Conservation (phyloP, 2,888 invertebrate species). For the Stratiomys singularior region DNA sequence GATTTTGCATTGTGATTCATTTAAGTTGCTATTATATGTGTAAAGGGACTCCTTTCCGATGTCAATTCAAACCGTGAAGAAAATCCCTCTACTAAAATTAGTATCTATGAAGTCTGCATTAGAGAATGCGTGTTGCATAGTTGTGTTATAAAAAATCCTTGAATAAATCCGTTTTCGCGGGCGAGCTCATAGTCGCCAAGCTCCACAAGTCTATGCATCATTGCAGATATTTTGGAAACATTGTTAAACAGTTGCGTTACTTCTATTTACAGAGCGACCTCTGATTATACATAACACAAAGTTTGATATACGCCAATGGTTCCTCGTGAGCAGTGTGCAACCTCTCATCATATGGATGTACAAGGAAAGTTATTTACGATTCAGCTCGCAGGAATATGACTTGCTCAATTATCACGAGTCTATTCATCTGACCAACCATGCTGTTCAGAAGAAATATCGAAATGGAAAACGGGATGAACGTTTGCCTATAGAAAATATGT, state of each 20-base stretch:
- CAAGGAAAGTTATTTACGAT: constrained; percentile 90
- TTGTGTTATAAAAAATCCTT: too few species aligned
- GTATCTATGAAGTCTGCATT: too few species aligned
- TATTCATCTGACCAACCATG: constrained; percentile 92
- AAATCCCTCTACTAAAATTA: too few species aligned
- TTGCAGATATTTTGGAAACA: background rate
- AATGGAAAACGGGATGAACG: constrained; percentile 78
- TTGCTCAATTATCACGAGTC: constrained; percentile 91
- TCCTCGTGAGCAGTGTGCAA: constrained; percentile 89
- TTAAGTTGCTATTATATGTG: too few species aligned
- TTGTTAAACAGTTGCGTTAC: background rate
- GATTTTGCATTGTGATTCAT: too few species aligned
- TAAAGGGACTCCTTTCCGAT: too few species aligned
- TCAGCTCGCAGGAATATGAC: constrained; percentile 90
- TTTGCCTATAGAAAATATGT: constrained; percentile 93
- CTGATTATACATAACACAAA: constrained; percentile 89
- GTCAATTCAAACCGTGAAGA: too few species aligned
- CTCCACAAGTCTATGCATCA: too few species aligned
- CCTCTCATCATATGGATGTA: constrained; percentile 94
- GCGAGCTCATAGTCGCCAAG: background rate
- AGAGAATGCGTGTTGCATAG: too few species aligned
- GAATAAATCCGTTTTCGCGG: background rate
- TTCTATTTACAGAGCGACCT: constrained; percentile 83
- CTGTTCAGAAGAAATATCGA: constrained; percentile 89
- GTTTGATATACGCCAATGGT: constrained; percentile 97